phyloP scores from a whole-genome alignment of 1,140 invertebrate species.

The Tetramorium simillimum region DNA sequence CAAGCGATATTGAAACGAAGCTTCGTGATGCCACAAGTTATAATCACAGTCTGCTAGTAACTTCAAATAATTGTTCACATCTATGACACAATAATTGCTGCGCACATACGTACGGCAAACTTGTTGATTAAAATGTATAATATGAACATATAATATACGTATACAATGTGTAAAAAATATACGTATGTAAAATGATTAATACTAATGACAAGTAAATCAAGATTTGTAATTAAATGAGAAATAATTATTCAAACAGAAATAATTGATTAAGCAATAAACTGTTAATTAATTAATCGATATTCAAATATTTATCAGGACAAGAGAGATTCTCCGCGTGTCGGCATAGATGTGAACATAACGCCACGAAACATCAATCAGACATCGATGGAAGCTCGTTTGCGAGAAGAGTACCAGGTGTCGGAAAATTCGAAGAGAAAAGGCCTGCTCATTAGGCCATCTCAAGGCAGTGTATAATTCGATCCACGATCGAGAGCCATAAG shows the following conservation, averaged over 20 bases:
- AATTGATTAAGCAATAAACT: neutral
- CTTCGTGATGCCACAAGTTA: neutral
- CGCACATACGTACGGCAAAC: neutral
- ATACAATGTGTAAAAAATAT: too few species aligned
- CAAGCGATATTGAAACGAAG: conserved; percentile 16
- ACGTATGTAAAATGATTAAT: too few species aligned
- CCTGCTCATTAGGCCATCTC: conserved; percentile 74
- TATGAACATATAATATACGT: too few species aligned
- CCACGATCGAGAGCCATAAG: conserved; percentile 48
- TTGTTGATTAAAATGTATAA: conserved; percentile 14
- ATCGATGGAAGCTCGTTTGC: conserved; percentile 43
- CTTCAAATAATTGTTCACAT: neutral
- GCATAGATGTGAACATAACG: neutral
- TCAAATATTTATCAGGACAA: neutral
- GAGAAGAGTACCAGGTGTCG: conserved; percentile 45
- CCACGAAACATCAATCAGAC: conserved; percentile 28
- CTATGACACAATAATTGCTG: neutral
- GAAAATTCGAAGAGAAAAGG: conserved; percentile 70
- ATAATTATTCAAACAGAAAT: neutral
- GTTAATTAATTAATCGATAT: neutral
- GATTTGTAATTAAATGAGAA: neutral
- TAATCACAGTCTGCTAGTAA: conserved; percentile 15
- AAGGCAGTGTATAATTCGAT: conserved; percentile 74
- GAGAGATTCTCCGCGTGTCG: neutral
- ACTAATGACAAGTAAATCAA: conserved; percentile 10